phyloP scores from a whole-genome alignment of 2,797 vertebrate species.

The Myotis planiceps region DNA sequence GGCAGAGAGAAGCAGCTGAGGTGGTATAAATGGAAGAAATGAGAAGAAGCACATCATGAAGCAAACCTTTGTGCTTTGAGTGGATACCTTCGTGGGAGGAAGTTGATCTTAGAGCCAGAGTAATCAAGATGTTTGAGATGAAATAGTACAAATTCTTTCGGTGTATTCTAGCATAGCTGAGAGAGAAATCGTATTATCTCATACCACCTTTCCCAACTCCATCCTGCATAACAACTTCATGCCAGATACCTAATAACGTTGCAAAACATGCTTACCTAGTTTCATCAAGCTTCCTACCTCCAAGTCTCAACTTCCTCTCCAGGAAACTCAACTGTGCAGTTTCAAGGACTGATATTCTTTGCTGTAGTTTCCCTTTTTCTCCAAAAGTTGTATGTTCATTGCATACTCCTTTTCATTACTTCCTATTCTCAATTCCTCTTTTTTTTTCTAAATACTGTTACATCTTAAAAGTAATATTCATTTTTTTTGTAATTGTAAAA shows the following conservation, averaged over 20 bases:
- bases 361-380: neutral
- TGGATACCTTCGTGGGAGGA: neutral
- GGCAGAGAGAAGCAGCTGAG: neutral
- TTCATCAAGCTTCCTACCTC: neutral
- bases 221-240: neutral
- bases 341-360: neutral
- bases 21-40: neutral
- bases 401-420: neutral
- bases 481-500: constrained; percentile 13
- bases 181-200: neutral
- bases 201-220: neutral
- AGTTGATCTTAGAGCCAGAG: neutral
- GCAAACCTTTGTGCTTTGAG: neutral
- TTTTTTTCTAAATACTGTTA: neutral
- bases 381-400: neutral
- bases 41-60: neutral
- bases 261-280: neutral
- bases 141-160: neutral
- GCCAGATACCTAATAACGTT: neutral
- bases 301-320: neutral
- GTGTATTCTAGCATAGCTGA: neutral
- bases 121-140: neutral
- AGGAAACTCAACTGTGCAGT: neutral
- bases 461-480: constrained; percentile 12
- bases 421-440: neutral